A percentile compares a stretch with the other conserved stretches of the same genome.
Conservation (phyloP, 2,888 invertebrate species). For the Campoplex capitator region DNA sequence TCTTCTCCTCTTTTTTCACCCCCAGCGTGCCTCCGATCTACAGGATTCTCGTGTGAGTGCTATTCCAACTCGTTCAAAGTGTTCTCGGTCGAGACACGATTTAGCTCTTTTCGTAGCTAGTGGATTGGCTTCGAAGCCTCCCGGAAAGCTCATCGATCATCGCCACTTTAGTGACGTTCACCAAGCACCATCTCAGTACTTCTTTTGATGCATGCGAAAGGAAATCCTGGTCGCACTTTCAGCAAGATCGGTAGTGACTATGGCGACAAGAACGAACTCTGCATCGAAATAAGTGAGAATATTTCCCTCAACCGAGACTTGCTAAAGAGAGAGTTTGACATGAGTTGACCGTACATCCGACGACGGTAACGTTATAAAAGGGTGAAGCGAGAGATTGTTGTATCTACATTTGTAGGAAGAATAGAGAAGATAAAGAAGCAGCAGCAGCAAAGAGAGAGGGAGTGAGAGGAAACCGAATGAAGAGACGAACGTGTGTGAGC, state of each 20-base stretch:
- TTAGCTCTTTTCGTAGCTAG: slow-evolving; percentile 50
- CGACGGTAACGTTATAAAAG: slow-evolving; percentile 46
- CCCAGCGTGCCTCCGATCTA: neutral
- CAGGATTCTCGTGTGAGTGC: slow-evolving; percentile 16
- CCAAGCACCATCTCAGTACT: neutral
- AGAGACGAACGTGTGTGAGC: slow-evolving; percentile 46
- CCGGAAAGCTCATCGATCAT: slow-evolving; percentile 56
- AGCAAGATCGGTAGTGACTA: neutral
- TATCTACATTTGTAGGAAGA: slow-evolving; percentile 48
- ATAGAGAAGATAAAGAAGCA: slow-evolving; percentile 59
- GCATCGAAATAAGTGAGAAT: neutral
- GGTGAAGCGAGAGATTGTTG: slow-evolving; percentile 66
- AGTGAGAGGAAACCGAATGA: slow-evolving; percentile 53
- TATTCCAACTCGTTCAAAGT: neutral
- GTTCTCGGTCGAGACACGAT: slow-evolving; percentile 41
- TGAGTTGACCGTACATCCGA: slow-evolving; percentile 45
- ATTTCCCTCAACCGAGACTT: neutral
- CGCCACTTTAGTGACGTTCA: slow-evolving; percentile 26
- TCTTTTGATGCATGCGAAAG: neutral
- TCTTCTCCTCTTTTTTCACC: slow-evolving; percentile 1
- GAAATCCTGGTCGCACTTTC: neutral
- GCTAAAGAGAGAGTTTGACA: slow-evolving; percentile 20
- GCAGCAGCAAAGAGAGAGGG: slow-evolving; percentile 51
- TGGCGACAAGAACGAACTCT: neutral
- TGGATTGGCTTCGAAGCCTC: slow-evolving; percentile 17